A percentile compares a stretch with the other conserved stretches of the same genome.
Conservation (phyloP, 1,140 invertebrate genomes). For the Pinna nobilis region DNA sequence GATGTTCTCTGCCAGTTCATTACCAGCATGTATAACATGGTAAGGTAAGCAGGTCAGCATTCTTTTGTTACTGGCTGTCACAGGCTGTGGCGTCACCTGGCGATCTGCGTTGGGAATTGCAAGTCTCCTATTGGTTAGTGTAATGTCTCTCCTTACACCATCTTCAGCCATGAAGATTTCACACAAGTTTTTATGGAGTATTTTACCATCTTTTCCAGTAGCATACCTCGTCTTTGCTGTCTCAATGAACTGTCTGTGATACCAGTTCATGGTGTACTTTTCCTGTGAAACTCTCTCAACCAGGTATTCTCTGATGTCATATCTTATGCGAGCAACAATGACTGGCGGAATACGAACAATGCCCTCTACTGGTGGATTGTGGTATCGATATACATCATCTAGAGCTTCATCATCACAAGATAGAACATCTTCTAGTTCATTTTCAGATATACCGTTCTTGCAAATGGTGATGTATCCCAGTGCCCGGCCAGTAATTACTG, state of each 20-base stretch:
- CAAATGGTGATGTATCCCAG: conserved; percentile 81
- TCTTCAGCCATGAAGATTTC: conserved; percentile 55
- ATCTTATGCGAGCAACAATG: conserved; percentile 82
- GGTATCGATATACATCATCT: conserved; percentile 69
- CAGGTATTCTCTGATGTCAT: conserved; percentile 82
- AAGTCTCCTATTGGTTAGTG: conserved; percentile 53
- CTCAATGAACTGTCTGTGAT: conserved; percentile 91
- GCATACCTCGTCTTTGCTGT: conserved; percentile 93
- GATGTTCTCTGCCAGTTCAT: conserved; percentile 28
- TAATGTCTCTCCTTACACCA: conserved; percentile 54
- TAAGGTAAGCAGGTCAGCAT: conserved; percentile 62
- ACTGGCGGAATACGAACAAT: conserved; percentile 73
- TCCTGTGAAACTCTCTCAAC: conserved; percentile 80
- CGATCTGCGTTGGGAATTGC: conserved; percentile 59
- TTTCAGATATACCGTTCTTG: conserved; percentile 67
- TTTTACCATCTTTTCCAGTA: conserved; percentile 70
- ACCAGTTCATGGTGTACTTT: conserved; percentile 87
- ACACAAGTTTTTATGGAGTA: conserved; percentile 54
- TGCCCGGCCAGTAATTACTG: conserved; percentile 78
- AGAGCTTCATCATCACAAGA: conserved; percentile 71
- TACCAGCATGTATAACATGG: conserved; percentile 50
- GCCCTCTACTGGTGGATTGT: conserved; percentile 68
- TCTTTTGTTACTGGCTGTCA: conserved; percentile 48
- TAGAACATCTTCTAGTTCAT: conserved; percentile 73
- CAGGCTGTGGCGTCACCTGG: conserved; percentile 61